phyloP scores from a whole-genome alignment of 2,888 invertebrate species.

The Nemotelus nigrinus region DNA sequence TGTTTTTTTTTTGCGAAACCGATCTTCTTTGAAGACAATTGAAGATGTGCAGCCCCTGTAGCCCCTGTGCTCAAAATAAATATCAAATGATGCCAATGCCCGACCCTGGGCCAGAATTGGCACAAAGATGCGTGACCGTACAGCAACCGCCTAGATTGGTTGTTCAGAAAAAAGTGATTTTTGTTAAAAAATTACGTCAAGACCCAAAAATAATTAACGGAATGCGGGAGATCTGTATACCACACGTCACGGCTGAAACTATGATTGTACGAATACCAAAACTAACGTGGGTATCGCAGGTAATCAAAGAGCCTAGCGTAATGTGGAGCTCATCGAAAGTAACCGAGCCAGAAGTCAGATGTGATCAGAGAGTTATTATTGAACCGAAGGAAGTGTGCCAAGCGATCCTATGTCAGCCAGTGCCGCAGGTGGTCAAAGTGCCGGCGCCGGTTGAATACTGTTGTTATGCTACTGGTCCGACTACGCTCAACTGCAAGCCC shows the following conservation, averaged over 20 bases:
- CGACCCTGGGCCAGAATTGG: conserved; percentile 13
- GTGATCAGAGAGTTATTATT: conserved; percentile 59
- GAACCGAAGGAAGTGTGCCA: conserved; percentile 62
- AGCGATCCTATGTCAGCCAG: conserved; percentile 61
- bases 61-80: too few species aligned
- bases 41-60: too few species aligned
- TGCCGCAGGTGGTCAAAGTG: conserved; percentile 60
- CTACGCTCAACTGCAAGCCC: conserved; percentile 30
- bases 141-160: conserved; percentile 61
- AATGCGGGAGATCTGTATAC: conserved; percentile 60
- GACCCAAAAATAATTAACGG: conserved; percentile 61
- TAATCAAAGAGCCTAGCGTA: conserved; percentile 61
- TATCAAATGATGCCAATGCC: conserved; percentile 11
- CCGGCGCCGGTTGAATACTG: conserved; percentile 61
- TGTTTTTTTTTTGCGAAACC: too few species aligned
- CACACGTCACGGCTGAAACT: conserved; percentile 60
- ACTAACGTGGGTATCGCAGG: conserved; percentile 59
- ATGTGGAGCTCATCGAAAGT: conserved; percentile 60
- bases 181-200: conserved; percentile 59
- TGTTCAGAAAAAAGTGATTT: conserved; percentile 61
- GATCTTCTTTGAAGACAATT: too few species aligned
- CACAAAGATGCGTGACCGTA: conserved; percentile 57
- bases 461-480: conserved; percentile 59
- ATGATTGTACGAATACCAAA: conserved; percentile 61
- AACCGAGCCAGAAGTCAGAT: conserved; percentile 62